phyloP scores from a whole-genome alignment of 1,140 invertebrate genomes.

The Brachionus paranguensis region DNA sequence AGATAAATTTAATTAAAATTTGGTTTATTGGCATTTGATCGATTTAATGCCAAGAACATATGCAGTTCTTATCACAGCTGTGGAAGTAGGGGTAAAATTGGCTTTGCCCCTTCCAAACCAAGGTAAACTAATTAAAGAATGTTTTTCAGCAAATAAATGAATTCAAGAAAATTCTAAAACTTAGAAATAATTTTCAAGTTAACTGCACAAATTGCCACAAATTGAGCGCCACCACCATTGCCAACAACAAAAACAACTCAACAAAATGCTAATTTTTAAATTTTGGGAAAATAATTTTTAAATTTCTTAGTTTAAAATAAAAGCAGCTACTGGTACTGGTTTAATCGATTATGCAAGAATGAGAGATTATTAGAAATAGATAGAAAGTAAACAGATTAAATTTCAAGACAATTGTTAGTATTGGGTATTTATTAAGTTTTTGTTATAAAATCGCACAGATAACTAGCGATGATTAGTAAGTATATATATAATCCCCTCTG shows the following conservation, averaged over 20 bases:
- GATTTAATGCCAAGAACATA: neutral
- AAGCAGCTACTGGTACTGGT: neutral
- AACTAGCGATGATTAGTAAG: neutral
- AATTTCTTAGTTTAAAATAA: neutral
- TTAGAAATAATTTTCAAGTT: neutral
- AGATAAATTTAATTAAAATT: neutral
- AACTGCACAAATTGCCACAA: neutral
- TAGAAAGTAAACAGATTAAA: neutral
- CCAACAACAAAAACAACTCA: neutral
- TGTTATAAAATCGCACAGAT: neutral
- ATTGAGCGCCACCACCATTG: neutral
- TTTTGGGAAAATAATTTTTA: neutral
- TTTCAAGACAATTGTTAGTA: neutral
- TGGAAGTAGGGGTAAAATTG: neutral
- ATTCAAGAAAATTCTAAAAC: neutral
- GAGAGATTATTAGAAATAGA: neutral
- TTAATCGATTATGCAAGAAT: neutral
- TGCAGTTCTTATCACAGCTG: neutral
- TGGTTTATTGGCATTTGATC: neutral
- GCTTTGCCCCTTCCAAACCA: neutral
- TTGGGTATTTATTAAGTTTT: neutral
- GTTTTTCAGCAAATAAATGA: neutral
- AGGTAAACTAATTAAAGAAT: neutral
- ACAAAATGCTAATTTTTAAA: neutral
- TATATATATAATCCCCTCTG: neutral